These are phyloP conservation scores for Antedon bifida DNA, from an alignment of 35 echinoderm and acorn worm species.

Conservation along the genomic window DNA sequence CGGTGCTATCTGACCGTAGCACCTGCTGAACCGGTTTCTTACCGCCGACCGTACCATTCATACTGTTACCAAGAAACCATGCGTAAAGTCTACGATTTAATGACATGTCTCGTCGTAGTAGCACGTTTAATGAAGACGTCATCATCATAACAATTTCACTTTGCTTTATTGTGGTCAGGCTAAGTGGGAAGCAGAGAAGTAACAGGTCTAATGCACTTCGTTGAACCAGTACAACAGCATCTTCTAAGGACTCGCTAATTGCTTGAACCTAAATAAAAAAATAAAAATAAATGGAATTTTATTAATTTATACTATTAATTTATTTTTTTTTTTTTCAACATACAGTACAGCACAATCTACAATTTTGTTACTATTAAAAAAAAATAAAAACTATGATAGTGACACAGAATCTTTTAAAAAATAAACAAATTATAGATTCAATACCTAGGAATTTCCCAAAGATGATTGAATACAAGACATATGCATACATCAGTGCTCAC, in stretches of 20 bases:
- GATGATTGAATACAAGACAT: too few relatives aligned
- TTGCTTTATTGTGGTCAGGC: constrained; percentile 14
- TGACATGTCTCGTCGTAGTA: constrained; percentile 93
- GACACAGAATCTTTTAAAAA: too few relatives aligned
- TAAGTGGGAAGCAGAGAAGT: constrained; percentile 64
- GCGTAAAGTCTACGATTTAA: constrained; percentile 73
- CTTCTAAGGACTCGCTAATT: constrained; percentile 69
- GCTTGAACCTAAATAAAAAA: constrained; percentile 46
- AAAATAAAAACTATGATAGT: too few relatives aligned
- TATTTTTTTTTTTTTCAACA: too few relatives aligned
- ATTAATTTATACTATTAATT: too few relatives aligned
- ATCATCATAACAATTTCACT: constrained; percentile 42
- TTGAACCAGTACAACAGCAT: constrained; percentile 73
- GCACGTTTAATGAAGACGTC: constrained; percentile 61
- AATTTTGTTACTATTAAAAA: too few relatives aligned
- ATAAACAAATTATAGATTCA: too few relatives aligned
- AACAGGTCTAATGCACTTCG: constrained; percentile 73
- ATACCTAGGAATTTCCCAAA: too few relatives aligned
- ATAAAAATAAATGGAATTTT: neutral
- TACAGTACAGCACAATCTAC: too few relatives aligned
- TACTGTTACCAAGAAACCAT: constrained; percentile 62
- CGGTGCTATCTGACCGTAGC: constrained; percentile 37
- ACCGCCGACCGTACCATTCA: neutral
- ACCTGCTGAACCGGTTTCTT: neutral
- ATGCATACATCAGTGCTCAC: too few relatives aligned